Evolutionary conservation across 2,113 vertebrate genomes (phyloP), one percentile per base, ranked within the genome.

Genomic region (Barbus barbus): DNA sequence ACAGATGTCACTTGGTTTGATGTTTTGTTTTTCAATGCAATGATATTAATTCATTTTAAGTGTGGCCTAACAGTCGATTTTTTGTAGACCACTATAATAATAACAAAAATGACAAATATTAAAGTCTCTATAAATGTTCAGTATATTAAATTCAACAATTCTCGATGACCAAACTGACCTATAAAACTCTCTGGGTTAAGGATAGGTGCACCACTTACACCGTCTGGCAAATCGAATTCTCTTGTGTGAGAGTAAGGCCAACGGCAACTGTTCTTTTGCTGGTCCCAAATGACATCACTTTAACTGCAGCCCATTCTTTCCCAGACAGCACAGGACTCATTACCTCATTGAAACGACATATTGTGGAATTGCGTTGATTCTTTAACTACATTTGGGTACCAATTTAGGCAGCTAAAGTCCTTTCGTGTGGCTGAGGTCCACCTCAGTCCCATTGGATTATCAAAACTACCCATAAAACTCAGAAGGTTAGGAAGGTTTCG

Each of bases 221-320:
- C 91, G 88, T 91, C 89, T 92, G 90, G 89, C 89, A 89, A 86
- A 90, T 46, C 86, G n/a, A 85, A 82, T 86, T 46, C 86, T 89
- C 69, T 89, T 87, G 92, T 91, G 87, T 78, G 82, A 80, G 90
- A 84, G 79, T 89, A 84, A 81, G 81, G 90, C 92, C 90, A 93
- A 93, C 91, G 86, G 90, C 86, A 93, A 92, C 90, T 91, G 89
- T 44, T 89, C 88, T 90, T 88, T 90, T 87, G 87, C 91, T 90
- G 90, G 92, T 91, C 87, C 90, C 86, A 89, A 88, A 81, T 89
- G 73, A 74, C 28, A 65, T 78, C 78, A 84, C 67, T 89, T 86
- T 87, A 89, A 91, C 88, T 89, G 85, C 90, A 93, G 90, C 87
- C 89, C 90, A 85, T 89, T 87, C 76, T 69, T 81, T 79, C 77